Percentiles rank a stretch among this genome's conserved stretches.
phyloP scores from a whole-genome alignment of 2,888 invertebrate species.

The Aleiodes leptofemur region DNA sequence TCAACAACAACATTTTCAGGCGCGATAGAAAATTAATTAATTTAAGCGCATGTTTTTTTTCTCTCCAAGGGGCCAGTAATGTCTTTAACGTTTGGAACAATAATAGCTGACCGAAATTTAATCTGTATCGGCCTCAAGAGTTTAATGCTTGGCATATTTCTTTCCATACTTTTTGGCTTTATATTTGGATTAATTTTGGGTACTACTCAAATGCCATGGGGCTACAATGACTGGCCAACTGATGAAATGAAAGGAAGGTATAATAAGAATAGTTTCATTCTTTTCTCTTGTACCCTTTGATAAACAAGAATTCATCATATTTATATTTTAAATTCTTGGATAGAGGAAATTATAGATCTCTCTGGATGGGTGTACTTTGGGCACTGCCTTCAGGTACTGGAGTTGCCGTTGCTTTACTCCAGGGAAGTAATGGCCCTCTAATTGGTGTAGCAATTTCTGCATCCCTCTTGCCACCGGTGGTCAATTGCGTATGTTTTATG shows the following conservation, averaged over 20 bases:
- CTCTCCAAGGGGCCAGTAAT: slow-evolving; percentile 84
- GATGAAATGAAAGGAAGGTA: slow-evolving; percentile 87
- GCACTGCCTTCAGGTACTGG: slow-evolving; percentile 86
- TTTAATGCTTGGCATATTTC: slow-evolving; percentile 82
- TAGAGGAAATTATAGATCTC: slow-evolving; percentile 83
- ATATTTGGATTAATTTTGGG: slow-evolving; percentile 86
- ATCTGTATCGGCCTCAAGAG: slow-evolving; percentile 84
- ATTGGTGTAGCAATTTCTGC: slow-evolving; percentile 95
- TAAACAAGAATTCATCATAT: slow-evolving; percentile 10
- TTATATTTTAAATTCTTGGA: slow-evolving; percentile 50
- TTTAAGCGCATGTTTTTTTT: neutral
- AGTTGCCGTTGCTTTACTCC: slow-evolving; percentile 89
- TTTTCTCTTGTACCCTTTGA: neutral
- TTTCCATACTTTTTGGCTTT: slow-evolving; percentile 88
- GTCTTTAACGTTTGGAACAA: slow-evolving; percentile 90
- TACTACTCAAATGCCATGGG: slow-evolving; percentile 86
- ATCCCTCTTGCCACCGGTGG: slow-evolving; percentile 89
- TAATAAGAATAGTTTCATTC: slow-evolving; percentile 48
- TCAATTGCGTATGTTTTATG: slow-evolving; percentile 84
- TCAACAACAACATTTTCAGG: neutral
- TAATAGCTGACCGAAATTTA: slow-evolving; percentile 84
- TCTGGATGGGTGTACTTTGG: slow-evolving; percentile 87
- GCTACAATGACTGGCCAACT: slow-evolving; percentile 86
- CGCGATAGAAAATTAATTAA: neutral
- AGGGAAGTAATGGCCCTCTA: slow-evolving; percentile 89